Conservation (phyloP, 2,113 vertebrate genomes). For the Shinisaurus crocodilurus region DNA sequence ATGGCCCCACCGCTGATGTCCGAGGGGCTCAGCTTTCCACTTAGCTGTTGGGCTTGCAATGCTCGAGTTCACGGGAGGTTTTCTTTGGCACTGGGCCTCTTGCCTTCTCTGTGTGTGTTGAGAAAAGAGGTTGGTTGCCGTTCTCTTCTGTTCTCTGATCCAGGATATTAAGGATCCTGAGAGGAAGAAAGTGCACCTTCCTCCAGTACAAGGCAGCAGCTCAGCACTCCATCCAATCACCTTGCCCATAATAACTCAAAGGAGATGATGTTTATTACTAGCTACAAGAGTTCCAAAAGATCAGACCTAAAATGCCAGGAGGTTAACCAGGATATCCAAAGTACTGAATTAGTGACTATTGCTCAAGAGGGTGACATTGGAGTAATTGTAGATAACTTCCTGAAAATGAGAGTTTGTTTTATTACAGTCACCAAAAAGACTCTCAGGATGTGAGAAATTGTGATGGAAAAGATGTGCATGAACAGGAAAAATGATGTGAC, state of each 20-base stretch:
- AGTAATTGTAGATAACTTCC: not conserved
- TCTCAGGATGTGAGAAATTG: not conserved
- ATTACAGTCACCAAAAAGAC: not conserved
- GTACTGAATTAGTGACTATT: not conserved
- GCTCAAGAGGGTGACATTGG: not conserved
- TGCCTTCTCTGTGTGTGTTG: not conserved
- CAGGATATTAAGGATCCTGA: not conserved
- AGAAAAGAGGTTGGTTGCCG: conserved; percentile 14
- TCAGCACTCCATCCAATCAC: not conserved
- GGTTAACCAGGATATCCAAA: not conserved
- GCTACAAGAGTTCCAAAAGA: not conserved
- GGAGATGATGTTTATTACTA: not conserved
- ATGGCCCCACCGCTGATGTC: conserved; percentile 12
- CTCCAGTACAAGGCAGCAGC: not conserved
- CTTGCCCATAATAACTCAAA: not conserved
- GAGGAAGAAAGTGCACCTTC: not conserved
- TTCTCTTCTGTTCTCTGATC: conserved; percentile 24
- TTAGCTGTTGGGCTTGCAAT: not conserved
- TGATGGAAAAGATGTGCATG: not conserved
- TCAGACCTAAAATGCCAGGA: not conserved
- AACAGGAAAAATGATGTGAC: not conserved
- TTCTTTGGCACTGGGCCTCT: conserved; percentile 55
- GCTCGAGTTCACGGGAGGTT: conserved; percentile 56
- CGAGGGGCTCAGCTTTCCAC: conserved; percentile 53
- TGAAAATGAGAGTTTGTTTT: not conserved